These are phyloP conservation scores for Cosmorhoe ocellata DNA, from an alignment of 2,888 invertebrate species.

Conservation along the genomic window DNA sequence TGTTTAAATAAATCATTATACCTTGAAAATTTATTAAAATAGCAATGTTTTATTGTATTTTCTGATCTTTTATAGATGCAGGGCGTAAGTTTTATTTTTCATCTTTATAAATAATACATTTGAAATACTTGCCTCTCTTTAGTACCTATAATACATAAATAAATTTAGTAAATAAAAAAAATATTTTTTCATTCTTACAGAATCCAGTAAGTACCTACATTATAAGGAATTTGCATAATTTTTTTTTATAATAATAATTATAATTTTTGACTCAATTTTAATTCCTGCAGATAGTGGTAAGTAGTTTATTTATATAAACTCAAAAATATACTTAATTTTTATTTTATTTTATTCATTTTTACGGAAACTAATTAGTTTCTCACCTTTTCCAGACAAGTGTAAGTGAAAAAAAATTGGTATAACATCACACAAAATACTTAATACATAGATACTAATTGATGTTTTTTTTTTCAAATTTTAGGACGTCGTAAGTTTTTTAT, in stretches of 20 bases:
- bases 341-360: no score
- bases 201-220: slow-evolving; percentile 10
- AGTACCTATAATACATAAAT: no score
- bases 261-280: not conserved
- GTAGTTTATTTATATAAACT: not conserved
- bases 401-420: not conserved
- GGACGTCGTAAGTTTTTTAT: slow-evolving; percentile 1
- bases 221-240: no score
- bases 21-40: not conserved
- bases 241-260: not conserved
- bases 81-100: slow-evolving; percentile 7
- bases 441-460: no score
- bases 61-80: not conserved
- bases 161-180: no score
- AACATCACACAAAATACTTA: no score
- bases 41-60: not conserved
- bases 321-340: no score
- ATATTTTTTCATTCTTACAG: not conserved
- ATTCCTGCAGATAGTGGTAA: slow-evolving; percentile 6
- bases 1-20: not conserved
- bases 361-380: no score
- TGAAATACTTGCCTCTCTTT: no score
- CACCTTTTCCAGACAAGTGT: slow-evolving; percentile 6
- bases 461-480: not conserved
- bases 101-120: no score